Percentiles rank a stretch among this genome's conserved stretches.
These are phyloP conservation scores for Apamea sordens DNA, from an alignment of 2,888 invertebrate genomes.

Conservation along the genomic window DNA sequence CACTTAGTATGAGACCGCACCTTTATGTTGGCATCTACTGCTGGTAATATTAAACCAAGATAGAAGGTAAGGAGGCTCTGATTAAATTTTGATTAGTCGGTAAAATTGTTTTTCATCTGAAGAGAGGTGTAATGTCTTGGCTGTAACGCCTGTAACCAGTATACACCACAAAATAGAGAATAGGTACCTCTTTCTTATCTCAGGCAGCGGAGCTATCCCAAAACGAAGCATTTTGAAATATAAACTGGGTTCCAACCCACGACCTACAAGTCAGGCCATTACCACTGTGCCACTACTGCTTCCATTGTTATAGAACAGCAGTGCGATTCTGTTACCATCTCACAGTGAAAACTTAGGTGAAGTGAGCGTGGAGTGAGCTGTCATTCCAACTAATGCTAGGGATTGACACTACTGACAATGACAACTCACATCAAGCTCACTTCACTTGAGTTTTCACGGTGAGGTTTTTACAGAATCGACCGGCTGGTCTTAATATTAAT, in stretches of 20 bases:
- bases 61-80: not conserved
- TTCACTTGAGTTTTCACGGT: too few relatives aligned
- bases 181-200: not conserved
- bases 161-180: not conserved
- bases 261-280: too few relatives aligned
- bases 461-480: too few relatives aligned
- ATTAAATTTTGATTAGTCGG: slow-evolving; percentile 23
- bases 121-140: not conserved
- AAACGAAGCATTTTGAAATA: not conserved
- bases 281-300: too few relatives aligned
- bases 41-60: slow-evolving; percentile 19
- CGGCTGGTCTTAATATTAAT: not conserved
- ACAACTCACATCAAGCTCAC: too few relatives aligned
- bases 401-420: too few relatives aligned
- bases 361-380: too few relatives aligned
- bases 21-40: not conserved
- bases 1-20: slow-evolving; percentile 29
- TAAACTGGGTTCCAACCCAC: too few relatives aligned
- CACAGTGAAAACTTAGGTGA: too few relatives aligned
- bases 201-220: not conserved
- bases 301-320: not conserved
- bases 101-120: slow-evolving; percentile 13
- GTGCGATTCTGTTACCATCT: too few relatives aligned
- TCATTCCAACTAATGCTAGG: too few relatives aligned
- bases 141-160: not conserved